phyloP scores from a whole-genome alignment of 2,888 invertebrate genomes.

The Gryllus longicercus region DNA sequence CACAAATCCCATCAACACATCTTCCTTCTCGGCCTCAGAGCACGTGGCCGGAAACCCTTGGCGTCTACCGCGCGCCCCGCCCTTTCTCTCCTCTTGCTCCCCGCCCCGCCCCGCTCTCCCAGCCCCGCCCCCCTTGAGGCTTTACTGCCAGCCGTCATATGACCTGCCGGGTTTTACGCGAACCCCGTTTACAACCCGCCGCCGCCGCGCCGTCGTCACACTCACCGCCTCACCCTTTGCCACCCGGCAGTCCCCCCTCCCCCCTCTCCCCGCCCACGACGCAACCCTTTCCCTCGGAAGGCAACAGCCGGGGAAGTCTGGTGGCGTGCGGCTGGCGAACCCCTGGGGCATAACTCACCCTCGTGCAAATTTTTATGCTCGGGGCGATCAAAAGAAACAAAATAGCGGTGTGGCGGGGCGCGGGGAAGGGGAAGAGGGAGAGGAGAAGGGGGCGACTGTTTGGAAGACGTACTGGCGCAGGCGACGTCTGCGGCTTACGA shows the following conservation, averaged over 20 bases:
- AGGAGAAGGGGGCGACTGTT: neutral
- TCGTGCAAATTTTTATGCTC: constrained; percentile 17
- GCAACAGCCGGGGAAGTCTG: neutral
- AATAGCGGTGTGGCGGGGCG: neutral
- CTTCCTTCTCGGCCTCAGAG: neutral
- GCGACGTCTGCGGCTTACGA: neutral
- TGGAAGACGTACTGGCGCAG: neutral
- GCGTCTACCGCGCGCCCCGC: neutral
- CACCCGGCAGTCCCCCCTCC: too few relatives aligned
- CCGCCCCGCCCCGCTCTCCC: neutral
- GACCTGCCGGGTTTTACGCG: constrained; percentile 5
- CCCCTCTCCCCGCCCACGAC: too few relatives aligned
- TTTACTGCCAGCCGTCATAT: constrained; percentile 8
- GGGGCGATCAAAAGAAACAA: constrained; percentile 8
- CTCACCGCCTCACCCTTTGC: neutral
- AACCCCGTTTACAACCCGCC: neutral
- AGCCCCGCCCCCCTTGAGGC: neutral
- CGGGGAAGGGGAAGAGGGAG: neutral
- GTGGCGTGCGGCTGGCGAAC: neutral
- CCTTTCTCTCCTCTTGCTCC: neutral
- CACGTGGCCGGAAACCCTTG: neutral
- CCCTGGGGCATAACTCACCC: neutral
- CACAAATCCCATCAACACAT: constrained; percentile 17
- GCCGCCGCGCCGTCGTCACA: neutral
- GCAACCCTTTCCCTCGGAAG: too few relatives aligned